Conservation (phyloP, 2,888 invertebrate species). For the Sycophila texana region DNA sequence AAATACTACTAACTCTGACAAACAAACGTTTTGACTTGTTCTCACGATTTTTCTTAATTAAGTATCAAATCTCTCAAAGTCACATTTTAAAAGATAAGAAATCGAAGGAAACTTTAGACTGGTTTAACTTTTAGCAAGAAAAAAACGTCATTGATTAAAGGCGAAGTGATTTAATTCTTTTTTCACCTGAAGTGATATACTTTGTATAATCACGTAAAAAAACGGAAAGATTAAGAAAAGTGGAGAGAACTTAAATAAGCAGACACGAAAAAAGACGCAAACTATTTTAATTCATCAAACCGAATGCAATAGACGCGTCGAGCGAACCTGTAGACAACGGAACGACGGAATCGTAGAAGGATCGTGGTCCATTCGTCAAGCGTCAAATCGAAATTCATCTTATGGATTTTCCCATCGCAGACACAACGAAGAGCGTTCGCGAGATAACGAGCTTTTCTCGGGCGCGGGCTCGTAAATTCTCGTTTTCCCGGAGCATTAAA, state of each 20-base stretch:
- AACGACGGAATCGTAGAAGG: background rate
- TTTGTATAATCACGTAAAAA: too few species aligned
- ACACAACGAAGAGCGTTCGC: too few species aligned
- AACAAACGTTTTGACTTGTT: constrained; percentile 5
- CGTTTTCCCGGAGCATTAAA: constrained; percentile 27
- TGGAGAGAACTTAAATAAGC: too few species aligned
- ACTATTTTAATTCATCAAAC: background rate
- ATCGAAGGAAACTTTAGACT: too few species aligned
- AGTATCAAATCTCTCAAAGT: too few species aligned
- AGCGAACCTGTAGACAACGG: constrained; percentile 16
- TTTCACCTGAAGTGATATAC: too few species aligned
- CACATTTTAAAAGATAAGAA: too few species aligned
- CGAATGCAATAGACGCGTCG: background rate
- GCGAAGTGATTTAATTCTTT: too few species aligned
- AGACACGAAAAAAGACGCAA: background rate
- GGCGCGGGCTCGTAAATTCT: constrained; percentile 32
- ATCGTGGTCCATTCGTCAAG: background rate
- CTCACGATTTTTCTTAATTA: too few species aligned
- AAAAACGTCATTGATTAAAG: background rate
- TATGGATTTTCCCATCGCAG: background rate
- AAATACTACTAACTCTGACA: too few species aligned
- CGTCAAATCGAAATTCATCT: constrained; percentile 42
- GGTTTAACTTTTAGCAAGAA: too few species aligned
- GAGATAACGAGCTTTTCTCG: constrained; percentile 33
- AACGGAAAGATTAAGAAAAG: too few species aligned